phyloP scores from a whole-genome alignment of 2,113 vertebrate genomes.

The Heterochromis multidens region DNA sequence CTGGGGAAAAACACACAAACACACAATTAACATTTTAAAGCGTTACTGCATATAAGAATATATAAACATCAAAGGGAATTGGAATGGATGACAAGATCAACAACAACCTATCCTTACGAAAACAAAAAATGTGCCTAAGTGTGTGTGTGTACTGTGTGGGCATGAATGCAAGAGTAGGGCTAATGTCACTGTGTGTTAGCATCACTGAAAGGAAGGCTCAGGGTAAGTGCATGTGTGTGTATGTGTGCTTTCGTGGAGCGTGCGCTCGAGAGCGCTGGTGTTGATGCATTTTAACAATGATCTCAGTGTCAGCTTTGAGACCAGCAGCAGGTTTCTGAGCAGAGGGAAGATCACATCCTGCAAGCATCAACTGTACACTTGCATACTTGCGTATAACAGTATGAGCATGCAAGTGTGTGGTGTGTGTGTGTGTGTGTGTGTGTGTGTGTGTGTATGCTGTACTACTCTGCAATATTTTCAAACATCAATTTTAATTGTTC shows the following conservation, averaged over 20 bases:
- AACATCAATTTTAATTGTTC: constrained; percentile 13
- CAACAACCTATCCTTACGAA: constrained; percentile 24
- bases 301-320: constrained; percentile 51
- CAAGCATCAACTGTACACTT: constrained; percentile 31
- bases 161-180: constrained; percentile 20
- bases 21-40: not conserved
- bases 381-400: not conserved
- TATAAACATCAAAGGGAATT: not conserved
- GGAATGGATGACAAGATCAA: constrained; percentile 28
- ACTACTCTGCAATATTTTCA: not conserved
- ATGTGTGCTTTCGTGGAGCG: not conserved
- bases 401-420: not conserved
- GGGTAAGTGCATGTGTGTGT: not conserved
- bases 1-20: constrained; percentile 31
- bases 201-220: constrained; percentile 14
- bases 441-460: not conserved
- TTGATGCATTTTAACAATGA: constrained; percentile 47
- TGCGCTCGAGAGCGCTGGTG: not conserved
- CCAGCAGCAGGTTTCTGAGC: constrained; percentile 50
- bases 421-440: not conserved
- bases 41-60: not conserved
- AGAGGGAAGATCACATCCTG: constrained; percentile 9
- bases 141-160: not conserved
- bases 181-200: constrained; percentile 37
- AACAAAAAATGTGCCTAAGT: not conserved